Evolutionary conservation across 2,797 vertebrate genomes (phyloP).

Genomic region (Xenops minutus): DNA sequence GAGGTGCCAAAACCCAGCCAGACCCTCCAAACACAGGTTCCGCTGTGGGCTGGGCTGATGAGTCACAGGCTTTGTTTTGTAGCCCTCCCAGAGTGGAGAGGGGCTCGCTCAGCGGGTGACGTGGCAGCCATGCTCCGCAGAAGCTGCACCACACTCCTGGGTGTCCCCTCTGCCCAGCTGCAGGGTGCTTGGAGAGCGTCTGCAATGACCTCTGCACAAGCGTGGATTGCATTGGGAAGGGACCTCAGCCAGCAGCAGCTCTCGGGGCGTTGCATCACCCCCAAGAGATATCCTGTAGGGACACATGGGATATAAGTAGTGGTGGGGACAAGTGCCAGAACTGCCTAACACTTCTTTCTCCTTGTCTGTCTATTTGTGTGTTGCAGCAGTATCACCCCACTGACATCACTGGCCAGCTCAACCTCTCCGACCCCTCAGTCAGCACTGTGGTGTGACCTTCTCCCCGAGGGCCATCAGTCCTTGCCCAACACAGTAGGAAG

Average conservation of each 20-base stretch:
- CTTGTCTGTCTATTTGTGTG: constrained; percentile 84
- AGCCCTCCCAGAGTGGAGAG: background rate
- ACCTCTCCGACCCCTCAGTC: constrained; percentile 99
- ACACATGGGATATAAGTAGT: background rate
- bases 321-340: background rate
- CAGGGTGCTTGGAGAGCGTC: constrained; percentile 21
- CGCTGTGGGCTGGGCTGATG: constrained; percentile 4
- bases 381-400: constrained; percentile 98
- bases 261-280: background rate
- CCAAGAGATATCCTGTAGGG: constrained; percentile 21
- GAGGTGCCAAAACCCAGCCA: background rate
- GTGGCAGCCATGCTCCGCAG: background rate
- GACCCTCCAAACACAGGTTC: constrained; percentile 42
- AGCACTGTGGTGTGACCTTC: constrained; percentile 95
- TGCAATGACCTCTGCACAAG: background rate
- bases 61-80: constrained; percentile 20
- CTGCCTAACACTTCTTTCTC: constrained; percentile 40
- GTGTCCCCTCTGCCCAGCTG: background rate
- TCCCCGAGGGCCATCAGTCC: constrained; percentile 75
- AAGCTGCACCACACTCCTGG: background rate
- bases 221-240: background rate
- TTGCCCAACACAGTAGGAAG: constrained; percentile 25
- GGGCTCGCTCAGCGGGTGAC: background rate
- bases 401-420: constrained; percentile 98
- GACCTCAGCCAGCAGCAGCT: background rate